Evolutionary conservation across 2,113 vertebrate genomes (phyloP).

Genomic region (Lipophrys pholis): DNA sequence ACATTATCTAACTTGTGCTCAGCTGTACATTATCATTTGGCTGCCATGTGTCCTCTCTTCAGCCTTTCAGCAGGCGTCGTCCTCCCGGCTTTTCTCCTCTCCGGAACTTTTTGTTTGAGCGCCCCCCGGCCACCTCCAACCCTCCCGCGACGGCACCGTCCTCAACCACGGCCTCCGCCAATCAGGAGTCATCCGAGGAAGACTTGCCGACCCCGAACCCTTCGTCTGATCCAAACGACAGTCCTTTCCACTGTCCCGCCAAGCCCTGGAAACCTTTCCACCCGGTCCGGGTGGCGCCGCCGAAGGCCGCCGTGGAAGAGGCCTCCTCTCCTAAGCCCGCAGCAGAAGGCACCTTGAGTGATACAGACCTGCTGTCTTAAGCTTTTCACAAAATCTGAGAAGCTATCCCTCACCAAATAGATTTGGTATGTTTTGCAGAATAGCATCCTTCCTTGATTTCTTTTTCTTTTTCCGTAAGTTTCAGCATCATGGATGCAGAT

Average conservation of each 20-base stretch:
- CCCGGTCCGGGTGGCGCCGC: conserved; percentile 4
- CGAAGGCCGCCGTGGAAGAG: background rate
- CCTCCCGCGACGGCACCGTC: fast-evolving
- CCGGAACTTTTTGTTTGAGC: background rate
- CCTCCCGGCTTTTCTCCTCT: conserved; percentile 84
- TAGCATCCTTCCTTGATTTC: too few relatives aligned
- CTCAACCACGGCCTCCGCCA: background rate
- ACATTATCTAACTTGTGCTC: too few relatives aligned
- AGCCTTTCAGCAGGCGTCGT: conserved; percentile 26
- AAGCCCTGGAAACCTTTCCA: conserved; percentile 87
- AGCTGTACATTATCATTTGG: background rate
- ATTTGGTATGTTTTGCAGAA: background rate
- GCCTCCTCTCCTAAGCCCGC: background rate
- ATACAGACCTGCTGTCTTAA: conserved; percentile 61
- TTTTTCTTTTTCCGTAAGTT: too few relatives aligned
- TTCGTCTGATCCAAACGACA: background rate
- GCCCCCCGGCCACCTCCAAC: fast-evolving
- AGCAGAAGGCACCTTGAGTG: background rate
- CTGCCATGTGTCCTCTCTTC: background rate
- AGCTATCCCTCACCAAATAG: background rate
- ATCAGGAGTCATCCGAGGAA: conserved; percentile 81
- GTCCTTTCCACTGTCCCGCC: conserved; percentile 86
- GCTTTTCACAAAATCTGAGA: conserved; percentile 1
- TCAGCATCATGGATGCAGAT: too few relatives aligned
- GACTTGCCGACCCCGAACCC: conserved; percentile 1